These are phyloP conservation scores for Euplexia lucipara DNA, from an alignment of 2,888 invertebrate species.

Conservation along the genomic window DNA sequence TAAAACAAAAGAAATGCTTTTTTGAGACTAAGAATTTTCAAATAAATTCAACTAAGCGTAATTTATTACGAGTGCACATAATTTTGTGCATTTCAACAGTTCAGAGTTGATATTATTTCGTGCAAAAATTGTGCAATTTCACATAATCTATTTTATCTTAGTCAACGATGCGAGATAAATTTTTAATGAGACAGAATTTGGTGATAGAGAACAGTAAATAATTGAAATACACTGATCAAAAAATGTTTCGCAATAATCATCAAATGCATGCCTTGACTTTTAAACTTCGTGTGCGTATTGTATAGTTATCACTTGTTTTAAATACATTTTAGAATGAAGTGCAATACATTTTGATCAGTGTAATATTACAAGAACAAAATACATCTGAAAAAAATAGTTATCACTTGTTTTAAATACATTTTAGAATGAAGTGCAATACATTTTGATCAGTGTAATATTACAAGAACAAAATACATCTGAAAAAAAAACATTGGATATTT, in stretches of 20 bases:
- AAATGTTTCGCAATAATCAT: not conserved
- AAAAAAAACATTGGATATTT: not conserved
- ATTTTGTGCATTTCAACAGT: slow-evolving; percentile 31
- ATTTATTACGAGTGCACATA: slow-evolving; percentile 44
- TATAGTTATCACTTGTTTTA: no score
- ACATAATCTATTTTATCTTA: slow-evolving; percentile 6
- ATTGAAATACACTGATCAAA: not conserved
- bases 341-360: slow-evolving; percentile 11
- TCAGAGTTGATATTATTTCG: slow-evolving; percentile 3
- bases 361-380: not conserved
- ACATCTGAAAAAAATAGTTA: not conserved
- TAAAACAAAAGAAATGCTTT: slow-evolving; percentile 45
- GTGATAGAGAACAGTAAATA: not conserved
- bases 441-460: slow-evolving; percentile 16
- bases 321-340: not conserved
- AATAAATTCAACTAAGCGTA: slow-evolving; percentile 49
- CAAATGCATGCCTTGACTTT: no score
- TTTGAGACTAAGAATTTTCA: slow-evolving; percentile 29
- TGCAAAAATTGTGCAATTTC: slow-evolving; percentile 27
- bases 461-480: not conserved
- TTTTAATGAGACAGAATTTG: slow-evolving; percentile 1
- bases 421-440: not conserved
- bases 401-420: not conserved
- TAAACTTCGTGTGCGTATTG: no score
- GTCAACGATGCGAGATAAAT: not conserved